Evolutionary conservation across 2,797 vertebrate species (phyloP).

Genomic region (Mormyrops boulengeri): DNA sequence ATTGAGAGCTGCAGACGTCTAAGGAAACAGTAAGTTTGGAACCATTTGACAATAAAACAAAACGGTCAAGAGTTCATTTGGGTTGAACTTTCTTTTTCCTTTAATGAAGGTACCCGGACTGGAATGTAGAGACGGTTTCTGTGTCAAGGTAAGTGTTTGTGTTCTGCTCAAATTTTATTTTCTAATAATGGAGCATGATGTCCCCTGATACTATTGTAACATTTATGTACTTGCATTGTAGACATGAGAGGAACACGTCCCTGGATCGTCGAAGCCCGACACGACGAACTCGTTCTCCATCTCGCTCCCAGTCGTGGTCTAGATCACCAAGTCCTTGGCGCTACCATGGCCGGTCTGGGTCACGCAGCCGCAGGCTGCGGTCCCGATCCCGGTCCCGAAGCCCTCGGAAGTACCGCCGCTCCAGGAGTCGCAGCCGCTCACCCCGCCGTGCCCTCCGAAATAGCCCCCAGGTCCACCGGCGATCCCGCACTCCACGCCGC

Average conservation of each 20-base stretch:
- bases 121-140: constrained; percentile 70
- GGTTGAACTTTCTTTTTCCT: not conserved
- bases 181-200: not conserved
- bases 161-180: not conserved
- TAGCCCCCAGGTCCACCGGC: constrained; percentile 29
- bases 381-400: constrained; percentile 40
- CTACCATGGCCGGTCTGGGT: constrained; percentile 50
- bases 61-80: not conserved
- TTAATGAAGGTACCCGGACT: constrained; percentile 72
- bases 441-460: constrained; percentile 5
- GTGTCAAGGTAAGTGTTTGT: constrained; percentile 61
- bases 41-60: not conserved
- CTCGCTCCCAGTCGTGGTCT: constrained; percentile 43
- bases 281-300: constrained; percentile 44
- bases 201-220: not conserved
- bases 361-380: constrained; percentile 47
- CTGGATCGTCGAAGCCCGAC: constrained; percentile 39
- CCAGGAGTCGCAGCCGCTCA: constrained; percentile 46
- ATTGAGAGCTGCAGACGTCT: constrained; percentile 76
- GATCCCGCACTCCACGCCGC: constrained; percentile 26
- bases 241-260: constrained; percentile 28
- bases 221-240: not conserved
- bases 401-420: constrained; percentile 36
- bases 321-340: constrained; percentile 57
- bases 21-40: constrained; percentile 69